A percentile compares a stretch with the other conserved stretches of the same genome.
phyloP scores from a whole-genome alignment of 2,113 vertebrate genomes.

The Dinomys branickii region DNA sequence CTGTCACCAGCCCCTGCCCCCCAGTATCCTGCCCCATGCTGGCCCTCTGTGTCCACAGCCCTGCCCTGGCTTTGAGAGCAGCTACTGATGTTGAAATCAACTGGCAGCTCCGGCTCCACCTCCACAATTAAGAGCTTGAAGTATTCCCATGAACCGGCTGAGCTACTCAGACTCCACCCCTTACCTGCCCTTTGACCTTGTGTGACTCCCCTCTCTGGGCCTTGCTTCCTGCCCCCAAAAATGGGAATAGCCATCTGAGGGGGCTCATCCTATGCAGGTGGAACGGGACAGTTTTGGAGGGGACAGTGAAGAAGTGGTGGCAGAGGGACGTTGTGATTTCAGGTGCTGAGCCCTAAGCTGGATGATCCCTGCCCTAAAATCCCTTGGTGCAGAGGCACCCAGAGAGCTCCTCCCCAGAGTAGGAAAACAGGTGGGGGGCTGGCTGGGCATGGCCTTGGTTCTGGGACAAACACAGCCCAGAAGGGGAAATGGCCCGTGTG shows the following conservation, averaged over 20 bases:
- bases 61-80: slow-evolving; percentile 40
- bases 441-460: background rate
- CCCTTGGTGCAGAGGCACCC: background rate
- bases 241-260: background rate
- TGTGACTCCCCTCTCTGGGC: background rate
- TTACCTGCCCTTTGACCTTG: slow-evolving; percentile 48
- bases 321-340: background rate
- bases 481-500: background rate
- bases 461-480: background rate
- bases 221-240: background rate
- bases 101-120: slow-evolving; percentile 5
- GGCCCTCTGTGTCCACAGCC: background rate
- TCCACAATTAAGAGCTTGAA: slow-evolving; percentile 48
- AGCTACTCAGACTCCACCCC: slow-evolving; percentile 34
- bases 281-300: background rate
- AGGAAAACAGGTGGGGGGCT: background rate
- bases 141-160: background rate
- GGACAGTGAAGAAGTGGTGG: background rate
- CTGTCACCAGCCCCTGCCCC: fast-evolving
- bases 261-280: background rate
- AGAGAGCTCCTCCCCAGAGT: background rate
- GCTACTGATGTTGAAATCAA: slow-evolving; percentile 26
- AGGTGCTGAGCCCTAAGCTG: background rate
- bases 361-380: background rate
- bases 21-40: background rate